Percentiles rank a stretch among this genome's conserved stretches.
phyloP scores from a whole-genome alignment of 2,113 vertebrate species.

The Epinephelus cyanopodus region DNA sequence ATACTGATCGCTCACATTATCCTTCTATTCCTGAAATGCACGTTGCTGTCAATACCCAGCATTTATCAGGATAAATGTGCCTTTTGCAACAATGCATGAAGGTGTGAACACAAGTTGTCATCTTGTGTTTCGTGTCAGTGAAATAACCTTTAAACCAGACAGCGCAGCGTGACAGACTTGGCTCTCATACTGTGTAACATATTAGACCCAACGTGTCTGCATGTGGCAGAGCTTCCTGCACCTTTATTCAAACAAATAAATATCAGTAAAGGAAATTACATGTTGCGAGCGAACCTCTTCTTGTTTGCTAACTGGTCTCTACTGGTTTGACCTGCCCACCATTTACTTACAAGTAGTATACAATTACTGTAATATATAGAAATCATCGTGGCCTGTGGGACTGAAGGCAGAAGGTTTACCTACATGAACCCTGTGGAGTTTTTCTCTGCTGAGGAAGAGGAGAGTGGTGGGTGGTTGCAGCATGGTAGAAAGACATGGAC shows the following conservation, averaged over 20 bases:
- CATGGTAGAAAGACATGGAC: constrained; percentile 2
- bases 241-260: background rate
- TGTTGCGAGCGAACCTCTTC: background rate
- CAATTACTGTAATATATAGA: background rate
- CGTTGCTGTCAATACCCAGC: background rate
- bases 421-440: constrained; percentile 35
- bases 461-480: constrained; percentile 35
- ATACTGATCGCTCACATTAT: background rate
- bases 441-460: constrained; percentile 41
- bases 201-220: background rate
- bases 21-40: background rate
- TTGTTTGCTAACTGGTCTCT: background rate
- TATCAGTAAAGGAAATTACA: background rate
- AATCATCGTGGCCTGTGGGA: background rate
- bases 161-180: background rate
- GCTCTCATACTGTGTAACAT: background rate
- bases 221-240: background rate
- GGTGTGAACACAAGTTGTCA: background rate
- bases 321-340: background rate
- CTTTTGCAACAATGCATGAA: background rate
- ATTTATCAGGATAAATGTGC: background rate
- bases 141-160: background rate
- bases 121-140: background rate
- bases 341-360: background rate
- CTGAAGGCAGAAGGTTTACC: constrained; percentile 9